Base-by-base conservation (phyloP, 2,797 vertebrate species). In the Girardinus metallicus region DNA sequence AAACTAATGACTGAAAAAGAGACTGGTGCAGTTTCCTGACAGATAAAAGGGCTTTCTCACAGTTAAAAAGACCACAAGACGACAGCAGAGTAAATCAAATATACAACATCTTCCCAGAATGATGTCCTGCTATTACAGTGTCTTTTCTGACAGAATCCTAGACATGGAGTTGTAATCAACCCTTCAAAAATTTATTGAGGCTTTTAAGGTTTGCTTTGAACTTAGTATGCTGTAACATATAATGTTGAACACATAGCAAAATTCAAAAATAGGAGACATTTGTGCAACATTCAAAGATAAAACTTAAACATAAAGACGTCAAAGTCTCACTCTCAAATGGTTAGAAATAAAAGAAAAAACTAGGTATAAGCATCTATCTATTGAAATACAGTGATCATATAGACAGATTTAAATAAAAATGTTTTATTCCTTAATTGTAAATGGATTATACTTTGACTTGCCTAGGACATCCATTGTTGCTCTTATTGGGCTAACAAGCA, bases 21-120 rank as follows among this genome's bases (percentile, higher is more conserved):
- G 76, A 72, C 74, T 66, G 39, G 73, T 88, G 88, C 64, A 1
- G 47, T 80, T 93, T 93, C 93, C 94, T 92, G 80, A 39, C 76
- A 76, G 89, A 91, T 91, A 84, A 89, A 89, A 82, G 74, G 55
- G 73, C 78, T 86, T 91, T 88, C 86, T 78, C 71, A 55, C 23
- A 23, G 72, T 79, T 26, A 73, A 78, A 83, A 39, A 34, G 72
- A 80, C 49, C 72, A 81, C 62, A 73, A 75, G 36, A 21, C n/a
- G 44, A 26, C 46, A 23, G 44, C 47, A 44, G 44, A 79, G 75
- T 15, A 74, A 79, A 79, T 89, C 76, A 86, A 80, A 87, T 75
- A 77, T 36, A 66, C 71, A 76, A 49, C 74, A 87, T 88, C 78
- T 85, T 91, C 79, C 75, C 82, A 85, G 62, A 82, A 85, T 8